A percentile compares a stretch with the other conserved stretches of the same genome.
Evolutionary conservation across 2,888 invertebrate genomes (phyloP).

Genomic region (Eupsilia transversa): DNA sequence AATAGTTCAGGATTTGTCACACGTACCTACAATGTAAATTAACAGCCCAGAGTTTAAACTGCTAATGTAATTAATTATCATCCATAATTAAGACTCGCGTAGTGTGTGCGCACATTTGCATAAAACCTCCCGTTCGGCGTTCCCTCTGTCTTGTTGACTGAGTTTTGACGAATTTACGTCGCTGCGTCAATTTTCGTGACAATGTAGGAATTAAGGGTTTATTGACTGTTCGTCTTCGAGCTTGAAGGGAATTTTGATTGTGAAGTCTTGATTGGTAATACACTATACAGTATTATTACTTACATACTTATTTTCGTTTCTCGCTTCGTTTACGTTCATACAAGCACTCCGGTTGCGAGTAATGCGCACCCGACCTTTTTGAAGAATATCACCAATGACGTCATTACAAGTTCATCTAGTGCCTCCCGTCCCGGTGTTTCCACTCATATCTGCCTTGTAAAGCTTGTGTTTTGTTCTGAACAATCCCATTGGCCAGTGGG

Average conservation of each 20-base stretch:
- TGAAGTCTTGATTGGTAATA: neutral
- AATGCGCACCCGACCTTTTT: too few relatives aligned
- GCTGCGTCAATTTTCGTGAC: slow-evolving; percentile 36
- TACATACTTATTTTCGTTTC: too few relatives aligned
- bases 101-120: slow-evolving; percentile 68
- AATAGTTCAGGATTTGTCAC: slow-evolving; percentile 63
- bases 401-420: too few relatives aligned
- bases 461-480: slow-evolving; percentile 20
- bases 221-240: slow-evolving; percentile 21
- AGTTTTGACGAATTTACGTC: slow-evolving; percentile 54
- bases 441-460: too few relatives aligned
- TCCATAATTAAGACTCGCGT: slow-evolving; percentile 73
- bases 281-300: neutral
- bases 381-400: too few relatives aligned
- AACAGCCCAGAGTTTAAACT: slow-evolving; percentile 69
- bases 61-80: slow-evolving; percentile 77
- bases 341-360: too few relatives aligned
- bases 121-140: slow-evolving; percentile 43
- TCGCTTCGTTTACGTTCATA: too few relatives aligned
- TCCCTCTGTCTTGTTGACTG: slow-evolving; percentile 48
- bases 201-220: slow-evolving; percentile 20
- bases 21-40: slow-evolving; percentile 65
- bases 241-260: slow-evolving; percentile 16
- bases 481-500: slow-evolving; percentile 4
- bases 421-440: too few relatives aligned